phyloP scores from a whole-genome alignment of 2,113 vertebrate genomes.

The Puffinus mauretanicus region DNA sequence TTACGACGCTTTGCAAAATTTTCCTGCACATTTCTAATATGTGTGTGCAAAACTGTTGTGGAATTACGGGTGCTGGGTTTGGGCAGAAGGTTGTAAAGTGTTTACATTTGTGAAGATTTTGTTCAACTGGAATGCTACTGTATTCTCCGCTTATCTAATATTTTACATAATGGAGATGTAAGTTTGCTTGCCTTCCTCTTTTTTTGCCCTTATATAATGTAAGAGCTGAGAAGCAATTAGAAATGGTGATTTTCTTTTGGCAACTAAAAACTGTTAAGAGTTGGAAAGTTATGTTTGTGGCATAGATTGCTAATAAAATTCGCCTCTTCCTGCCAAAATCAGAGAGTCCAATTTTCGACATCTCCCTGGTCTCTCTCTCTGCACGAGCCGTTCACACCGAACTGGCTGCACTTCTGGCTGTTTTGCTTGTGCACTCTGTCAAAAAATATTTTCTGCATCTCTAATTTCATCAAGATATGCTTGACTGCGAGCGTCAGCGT shows the following conservation, averaged over 20 bases:
- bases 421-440: slow-evolving; percentile 65
- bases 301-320: slow-evolving; percentile 74
- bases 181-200: not conserved
- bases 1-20: not conserved
- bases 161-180: not conserved
- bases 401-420: slow-evolving; percentile 68
- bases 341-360: slow-evolving; percentile 74
- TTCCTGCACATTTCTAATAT: not conserved
- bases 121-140: not conserved
- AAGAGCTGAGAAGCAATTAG: slow-evolving; percentile 63
- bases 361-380: slow-evolving; percentile 47
- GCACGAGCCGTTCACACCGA: slow-evolving; percentile 43
- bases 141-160: not conserved
- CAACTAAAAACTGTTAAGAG: slow-evolving; percentile 72
- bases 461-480: slow-evolving; percentile 77
- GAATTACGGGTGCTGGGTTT: not conserved
- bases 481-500: slow-evolving; percentile 70
- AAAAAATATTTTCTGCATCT: slow-evolving; percentile 78
- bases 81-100: not conserved
- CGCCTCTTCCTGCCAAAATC: slow-evolving; percentile 76
- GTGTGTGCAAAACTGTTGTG: not conserved
- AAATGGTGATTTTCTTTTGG: slow-evolving; percentile 68
- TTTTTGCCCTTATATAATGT: not conserved
- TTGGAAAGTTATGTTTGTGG: slow-evolving; percentile 74
- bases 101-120: not conserved